Base-by-base conservation (phyloP, 2,797 vertebrate genomes). In the Sarcophilus harrisii region DNA sequence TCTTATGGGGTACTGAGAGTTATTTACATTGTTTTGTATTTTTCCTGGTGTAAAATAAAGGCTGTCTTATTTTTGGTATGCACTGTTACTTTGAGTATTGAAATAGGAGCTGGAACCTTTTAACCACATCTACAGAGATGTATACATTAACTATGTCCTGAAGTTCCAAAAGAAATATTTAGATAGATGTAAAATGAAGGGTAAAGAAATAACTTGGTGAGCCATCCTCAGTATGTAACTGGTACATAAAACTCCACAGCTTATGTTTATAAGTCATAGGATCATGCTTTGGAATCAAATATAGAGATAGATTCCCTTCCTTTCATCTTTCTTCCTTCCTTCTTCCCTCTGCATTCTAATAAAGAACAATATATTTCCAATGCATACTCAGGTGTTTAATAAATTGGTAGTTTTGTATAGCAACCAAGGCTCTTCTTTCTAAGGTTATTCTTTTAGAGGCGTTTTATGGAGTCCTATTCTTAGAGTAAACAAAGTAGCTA, bases 401-500 rank as follows among this genome's bases (percentile, higher is more conserved):
- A 57, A 49, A 91, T 52, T 6, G 55, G 14, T 38, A 81, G 54
- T 29, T 96, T 57, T 96, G 91, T 92, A 91, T 1, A 38, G 73
- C 52, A 90, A 93, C 73, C 29, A 60, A 93, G 59, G 28, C 13
- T 13, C 93, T 58, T 62, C 18, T 94, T 73, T 92, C 21, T 11
- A 92, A 90, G 90, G 93, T 58, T 87, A 29, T 28, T 92, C 93
- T 92, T 96, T 95, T 95, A 90, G 95, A 94, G 93, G 21, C 8
- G 6, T 21, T 96, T 96, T 52, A 96, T 90, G 52, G 93, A 92
- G 97, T 93, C 95, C 89, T 96, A 60, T 54, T 92, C 28, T 96
- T 96, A 90, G 11, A 81, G 92, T 54, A 96, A 58, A 62, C 96
- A 93, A 96, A 96, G 90, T 5, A 27, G 92, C 90, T 94, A 98